Conservation (phyloP, 2,888 invertebrate species). For the Lithophane socia region DNA sequence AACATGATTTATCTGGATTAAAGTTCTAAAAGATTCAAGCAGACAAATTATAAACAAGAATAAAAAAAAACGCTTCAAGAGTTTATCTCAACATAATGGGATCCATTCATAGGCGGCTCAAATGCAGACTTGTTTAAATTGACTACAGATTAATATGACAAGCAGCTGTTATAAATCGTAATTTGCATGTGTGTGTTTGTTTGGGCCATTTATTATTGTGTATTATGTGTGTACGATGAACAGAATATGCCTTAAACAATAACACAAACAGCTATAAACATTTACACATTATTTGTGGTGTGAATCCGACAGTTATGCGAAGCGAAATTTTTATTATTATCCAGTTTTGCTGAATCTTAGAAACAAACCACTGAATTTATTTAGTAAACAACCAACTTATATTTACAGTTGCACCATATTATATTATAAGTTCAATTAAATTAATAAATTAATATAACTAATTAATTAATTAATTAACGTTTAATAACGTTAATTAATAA, state of each 20-base stretch:
- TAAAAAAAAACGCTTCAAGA: conserved; percentile 5
- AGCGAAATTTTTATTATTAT: neutral
- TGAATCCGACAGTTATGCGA: too few species aligned
- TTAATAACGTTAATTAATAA: too few species aligned
- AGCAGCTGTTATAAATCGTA: conserved; percentile 22
- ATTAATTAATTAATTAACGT: too few species aligned
- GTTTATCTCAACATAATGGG: conserved; percentile 17
- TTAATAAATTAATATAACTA: too few species aligned
- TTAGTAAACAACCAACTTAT: too few species aligned
- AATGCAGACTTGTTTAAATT: conserved; percentile 24
- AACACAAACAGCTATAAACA: neutral
- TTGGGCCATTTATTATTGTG: neutral
- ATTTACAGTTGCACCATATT: too few species aligned
- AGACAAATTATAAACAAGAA: conserved; percentile 20
- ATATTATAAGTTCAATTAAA: too few species aligned
- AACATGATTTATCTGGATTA: conserved; percentile 9
- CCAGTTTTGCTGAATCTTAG: neutral
- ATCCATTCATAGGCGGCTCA: conserved; percentile 10
- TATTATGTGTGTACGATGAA: neutral
- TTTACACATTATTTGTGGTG: neutral
- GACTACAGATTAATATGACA: conserved; percentile 14
- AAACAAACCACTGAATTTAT: neutral
- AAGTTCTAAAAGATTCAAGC: conserved; percentile 15
- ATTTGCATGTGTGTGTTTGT: neutral
- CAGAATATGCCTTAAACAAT: neutral